Base-by-base conservation (phyloP, 1,140 invertebrate genomes). In the Meloidogyne chitwoodi region DNA sequence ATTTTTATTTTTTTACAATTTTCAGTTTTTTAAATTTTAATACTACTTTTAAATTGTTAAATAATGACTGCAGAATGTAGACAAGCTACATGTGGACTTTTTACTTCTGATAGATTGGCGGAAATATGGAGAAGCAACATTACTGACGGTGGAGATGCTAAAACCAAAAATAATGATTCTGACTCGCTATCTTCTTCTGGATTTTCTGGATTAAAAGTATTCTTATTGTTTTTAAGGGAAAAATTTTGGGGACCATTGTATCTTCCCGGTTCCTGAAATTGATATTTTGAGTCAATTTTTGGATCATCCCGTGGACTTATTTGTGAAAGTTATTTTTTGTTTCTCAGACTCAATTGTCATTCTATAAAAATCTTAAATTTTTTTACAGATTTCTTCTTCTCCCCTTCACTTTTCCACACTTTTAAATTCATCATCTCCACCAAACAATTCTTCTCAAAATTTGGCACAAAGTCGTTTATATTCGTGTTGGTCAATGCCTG, bases 381-480 rank as follows among this genome's bases (percentile, higher is more conserved):
- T 24, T 73, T 73, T 3, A 64, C 22, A 24, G 26, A 61, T 34
- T 61, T 64, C 56, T 24, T 72, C n/a, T 27, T 34, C 38, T 64
- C 41, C 27, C 12, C 22, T 12, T 34, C 61, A 31, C 16, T 27
- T 34, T 73, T 12, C 34, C 64, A 29, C 29, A 14, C 27, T 38
- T 38, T 68, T 48, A 68, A 31, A 26, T 44, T 16, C 67, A 31
- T 12, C 31, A 29, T 24, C 24, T 12, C 16, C 34, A 62, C 14
- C 12, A 62, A 3, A 68, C 27, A 31, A 68, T 1, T 44, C 38
- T 27, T 31, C 11, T 14, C 68, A 70, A 27, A 26, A 63, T n/a
- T 64, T 64, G 24, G 10, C 71, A n/a, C 71, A 73, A 31, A 73
- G 71, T 22, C 41, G 71, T 24, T 34, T 73, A 26, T 73, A 73